Percentiles rank a stretch among this genome's conserved stretches.
Conservation (phyloP, 2,113 vertebrate species). For the Malurus elegans region DNA sequence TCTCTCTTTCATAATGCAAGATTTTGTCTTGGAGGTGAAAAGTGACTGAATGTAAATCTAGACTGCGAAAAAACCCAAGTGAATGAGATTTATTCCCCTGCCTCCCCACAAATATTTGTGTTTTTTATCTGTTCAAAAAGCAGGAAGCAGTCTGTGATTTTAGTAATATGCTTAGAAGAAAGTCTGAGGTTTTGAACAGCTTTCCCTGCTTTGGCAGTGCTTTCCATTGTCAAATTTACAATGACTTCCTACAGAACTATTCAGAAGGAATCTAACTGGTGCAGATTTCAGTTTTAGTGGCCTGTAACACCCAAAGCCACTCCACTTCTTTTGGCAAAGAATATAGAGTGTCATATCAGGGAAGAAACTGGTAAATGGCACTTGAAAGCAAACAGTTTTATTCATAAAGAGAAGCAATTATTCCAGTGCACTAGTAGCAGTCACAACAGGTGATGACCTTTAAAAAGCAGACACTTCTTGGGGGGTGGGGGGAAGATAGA, state of each 20-base stretch:
- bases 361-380: background rate
- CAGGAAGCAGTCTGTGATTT: background rate
- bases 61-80: background rate
- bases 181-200: background rate
- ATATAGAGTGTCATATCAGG: background rate
- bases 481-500: accelerated
- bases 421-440: background rate
- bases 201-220: background rate
- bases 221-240: background rate
- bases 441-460: background rate
- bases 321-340: background rate
- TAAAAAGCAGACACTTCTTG: background rate
- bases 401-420: background rate
- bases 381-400: background rate
- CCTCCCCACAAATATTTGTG: background rate
- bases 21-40: background rate
- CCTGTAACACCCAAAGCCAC: background rate
- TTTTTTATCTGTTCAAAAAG: background rate
- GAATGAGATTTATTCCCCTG: background rate
- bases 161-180: background rate
- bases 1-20: background rate
- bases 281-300: background rate
- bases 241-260: background rate
- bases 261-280: background rate
- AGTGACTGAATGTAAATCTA: background rate